phyloP scores from a whole-genome alignment of 1,140 invertebrate species.

The Monomorium pharaonis region DNA sequence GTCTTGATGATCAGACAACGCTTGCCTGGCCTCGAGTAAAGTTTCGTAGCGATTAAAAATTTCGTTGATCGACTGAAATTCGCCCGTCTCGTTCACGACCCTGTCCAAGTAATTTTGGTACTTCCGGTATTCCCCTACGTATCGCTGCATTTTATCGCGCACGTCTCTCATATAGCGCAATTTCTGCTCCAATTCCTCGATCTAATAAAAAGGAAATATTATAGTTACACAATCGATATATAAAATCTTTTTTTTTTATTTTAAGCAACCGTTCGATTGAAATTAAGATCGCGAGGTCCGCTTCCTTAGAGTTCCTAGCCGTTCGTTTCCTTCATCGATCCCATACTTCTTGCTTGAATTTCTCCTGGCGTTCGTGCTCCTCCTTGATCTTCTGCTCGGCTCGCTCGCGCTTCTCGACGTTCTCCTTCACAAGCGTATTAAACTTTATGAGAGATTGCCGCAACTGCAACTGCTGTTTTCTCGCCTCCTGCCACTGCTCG shows the following conservation, averaged over 20 bases:
- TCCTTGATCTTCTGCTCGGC: slow-evolving; percentile 85
- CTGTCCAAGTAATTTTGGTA: slow-evolving; percentile 86
- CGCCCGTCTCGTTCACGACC: slow-evolving; percentile 84
- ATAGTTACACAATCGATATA: neutral
- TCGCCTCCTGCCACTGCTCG: slow-evolving; percentile 85
- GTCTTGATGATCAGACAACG: slow-evolving; percentile 76
- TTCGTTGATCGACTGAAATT: slow-evolving; percentile 86
- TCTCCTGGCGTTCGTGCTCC: slow-evolving; percentile 81
- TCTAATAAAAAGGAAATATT: slow-evolving; percentile 64
- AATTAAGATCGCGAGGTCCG: neutral
- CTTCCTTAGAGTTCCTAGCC: neutral
- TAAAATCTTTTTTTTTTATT: neutral
- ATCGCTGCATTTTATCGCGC: slow-evolving; percentile 85
- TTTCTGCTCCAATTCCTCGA: slow-evolving; percentile 75
- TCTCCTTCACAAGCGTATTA: slow-evolving; percentile 87
- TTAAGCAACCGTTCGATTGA: neutral
- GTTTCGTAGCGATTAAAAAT: slow-evolving; percentile 87
- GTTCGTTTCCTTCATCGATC: neutral
- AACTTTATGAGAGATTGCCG: slow-evolving; percentile 87
- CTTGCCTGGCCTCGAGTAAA: slow-evolving; percentile 78
- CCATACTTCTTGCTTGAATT: slow-evolving; percentile 71
- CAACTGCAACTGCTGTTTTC: slow-evolving; percentile 83
- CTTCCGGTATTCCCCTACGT: slow-evolving; percentile 85
- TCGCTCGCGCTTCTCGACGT: slow-evolving; percentile 86
- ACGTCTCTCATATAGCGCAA: slow-evolving; percentile 83